phyloP scores from a whole-genome alignment of 2,113 vertebrate genomes.

The Chaetodon trifascialis region DNA sequence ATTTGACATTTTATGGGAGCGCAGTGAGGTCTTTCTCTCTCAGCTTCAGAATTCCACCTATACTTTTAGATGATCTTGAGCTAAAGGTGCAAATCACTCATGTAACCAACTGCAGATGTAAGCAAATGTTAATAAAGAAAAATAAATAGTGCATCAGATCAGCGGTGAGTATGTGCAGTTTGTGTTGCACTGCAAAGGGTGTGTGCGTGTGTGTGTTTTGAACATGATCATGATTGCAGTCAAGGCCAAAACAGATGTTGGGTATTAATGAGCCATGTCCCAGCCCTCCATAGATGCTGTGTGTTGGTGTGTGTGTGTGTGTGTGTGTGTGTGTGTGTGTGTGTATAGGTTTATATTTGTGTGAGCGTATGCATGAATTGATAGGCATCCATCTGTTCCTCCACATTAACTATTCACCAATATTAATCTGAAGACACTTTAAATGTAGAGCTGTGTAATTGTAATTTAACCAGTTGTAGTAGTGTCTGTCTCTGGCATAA shows the following conservation, averaged over 20 bases:
- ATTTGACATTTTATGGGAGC: not conserved
- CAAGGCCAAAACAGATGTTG: conserved; percentile 68
- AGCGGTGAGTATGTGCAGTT: not conserved
- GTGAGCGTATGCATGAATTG: conserved; percentile 14
- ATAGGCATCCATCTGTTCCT: conserved; percentile 62
- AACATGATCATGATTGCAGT: conserved; percentile 35
- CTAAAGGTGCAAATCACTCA: not conserved
- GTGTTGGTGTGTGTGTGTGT: conserved; percentile 9
- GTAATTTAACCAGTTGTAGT: conserved; percentile 25
- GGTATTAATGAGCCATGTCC: conserved; percentile 71
- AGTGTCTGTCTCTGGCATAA: conserved; percentile 31
- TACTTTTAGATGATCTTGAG: not conserved
- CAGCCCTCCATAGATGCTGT: conserved; percentile 30
- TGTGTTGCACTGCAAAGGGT: not conserved
- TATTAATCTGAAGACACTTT: conserved; percentile 39
- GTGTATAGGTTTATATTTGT: not conserved
- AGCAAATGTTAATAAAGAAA: not conserved
- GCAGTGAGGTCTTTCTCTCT: not conserved
- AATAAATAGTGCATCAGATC: not conserved
- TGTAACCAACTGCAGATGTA: not conserved
- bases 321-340: conserved; percentile 16
- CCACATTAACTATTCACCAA: conserved; percentile 52
- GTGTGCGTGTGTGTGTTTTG: not conserved
- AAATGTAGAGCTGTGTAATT: conserved; percentile 25
- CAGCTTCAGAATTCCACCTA: not conserved